Conservation (phyloP, 2,797 vertebrate species). For the Scolopax bukidnonensis region DNA sequence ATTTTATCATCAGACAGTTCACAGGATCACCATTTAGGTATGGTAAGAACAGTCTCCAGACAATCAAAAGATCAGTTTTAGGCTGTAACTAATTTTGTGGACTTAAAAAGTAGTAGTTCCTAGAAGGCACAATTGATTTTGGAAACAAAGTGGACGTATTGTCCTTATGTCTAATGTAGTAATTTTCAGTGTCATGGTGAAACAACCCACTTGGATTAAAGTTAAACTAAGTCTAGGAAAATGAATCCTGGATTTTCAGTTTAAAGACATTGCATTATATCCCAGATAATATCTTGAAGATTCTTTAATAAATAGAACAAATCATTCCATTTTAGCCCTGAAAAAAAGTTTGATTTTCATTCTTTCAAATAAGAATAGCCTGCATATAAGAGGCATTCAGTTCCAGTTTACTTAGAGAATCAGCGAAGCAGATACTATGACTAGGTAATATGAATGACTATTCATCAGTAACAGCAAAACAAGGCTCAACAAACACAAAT, state of each 20-base stretch:
- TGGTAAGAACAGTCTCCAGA: neutral
- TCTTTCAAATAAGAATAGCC: neutral
- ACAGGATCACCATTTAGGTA: neutral
- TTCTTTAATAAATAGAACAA: neutral
- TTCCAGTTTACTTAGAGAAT: neutral
- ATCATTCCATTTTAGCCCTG: neutral
- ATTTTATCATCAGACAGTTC: neutral
- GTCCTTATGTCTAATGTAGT: neutral
- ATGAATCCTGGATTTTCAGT: neutral
- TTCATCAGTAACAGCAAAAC: neutral
- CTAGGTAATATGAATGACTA: neutral
- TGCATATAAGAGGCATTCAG: neutral
- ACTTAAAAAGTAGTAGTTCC: neutral
- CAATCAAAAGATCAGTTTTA: neutral
- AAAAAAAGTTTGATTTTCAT: neutral
- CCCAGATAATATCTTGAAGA: neutral
- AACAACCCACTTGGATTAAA: neutral
- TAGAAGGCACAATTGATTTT: neutral
- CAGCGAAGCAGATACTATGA: neutral
- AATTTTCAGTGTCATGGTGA: neutral
- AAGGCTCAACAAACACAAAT: neutral
- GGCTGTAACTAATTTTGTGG: neutral
- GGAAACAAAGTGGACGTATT: neutral
- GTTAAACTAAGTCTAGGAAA: neutral
- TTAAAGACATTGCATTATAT: neutral